Evolutionary conservation across 2,888 invertebrate genomes (phyloP).

Genomic region (Conus canariensis): DNA sequence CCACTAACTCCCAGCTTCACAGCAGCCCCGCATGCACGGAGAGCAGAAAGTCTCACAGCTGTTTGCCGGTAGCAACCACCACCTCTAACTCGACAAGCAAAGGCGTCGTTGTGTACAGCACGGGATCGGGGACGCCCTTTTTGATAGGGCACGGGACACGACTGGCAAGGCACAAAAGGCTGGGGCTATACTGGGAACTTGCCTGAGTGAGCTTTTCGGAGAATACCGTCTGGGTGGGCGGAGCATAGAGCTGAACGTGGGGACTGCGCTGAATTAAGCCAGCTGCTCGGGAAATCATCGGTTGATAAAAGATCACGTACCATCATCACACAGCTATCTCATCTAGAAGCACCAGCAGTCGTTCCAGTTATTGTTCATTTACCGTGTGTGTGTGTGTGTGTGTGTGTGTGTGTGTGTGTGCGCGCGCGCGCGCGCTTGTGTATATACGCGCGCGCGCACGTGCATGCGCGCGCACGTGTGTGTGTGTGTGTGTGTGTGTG

Average conservation of each 20-base stretch:
- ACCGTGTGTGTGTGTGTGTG: too few species aligned
- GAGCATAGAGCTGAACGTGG: neutral
- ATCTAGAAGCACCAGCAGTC: too few species aligned
- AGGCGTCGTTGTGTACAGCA: neutral
- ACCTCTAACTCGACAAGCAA: neutral
- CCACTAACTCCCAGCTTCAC: neutral
- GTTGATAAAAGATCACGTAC: too few species aligned
- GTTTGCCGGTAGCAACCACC: neutral
- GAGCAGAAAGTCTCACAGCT: neutral
- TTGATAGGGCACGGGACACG: neutral
- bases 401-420: too few species aligned
- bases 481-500: too few species aligned
- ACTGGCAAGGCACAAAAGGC: neutral
- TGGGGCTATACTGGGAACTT: neutral
- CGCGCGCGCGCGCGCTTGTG: too few species aligned
- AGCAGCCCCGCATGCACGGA: neutral
- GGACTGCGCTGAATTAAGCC: too few species aligned
- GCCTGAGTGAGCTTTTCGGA: neutral
- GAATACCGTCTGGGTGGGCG: constrained; percentile 3
- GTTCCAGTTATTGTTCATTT: too few species aligned
- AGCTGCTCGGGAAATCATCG: too few species aligned
- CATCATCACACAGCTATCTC: too few species aligned
- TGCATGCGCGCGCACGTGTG: too few species aligned
- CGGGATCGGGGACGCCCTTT: neutral
- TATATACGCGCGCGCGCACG: too few species aligned